These are phyloP conservation scores for Borostomias antarcticus DNA, from an alignment of 2,797 vertebrate species.

Conservation along the genomic window DNA sequence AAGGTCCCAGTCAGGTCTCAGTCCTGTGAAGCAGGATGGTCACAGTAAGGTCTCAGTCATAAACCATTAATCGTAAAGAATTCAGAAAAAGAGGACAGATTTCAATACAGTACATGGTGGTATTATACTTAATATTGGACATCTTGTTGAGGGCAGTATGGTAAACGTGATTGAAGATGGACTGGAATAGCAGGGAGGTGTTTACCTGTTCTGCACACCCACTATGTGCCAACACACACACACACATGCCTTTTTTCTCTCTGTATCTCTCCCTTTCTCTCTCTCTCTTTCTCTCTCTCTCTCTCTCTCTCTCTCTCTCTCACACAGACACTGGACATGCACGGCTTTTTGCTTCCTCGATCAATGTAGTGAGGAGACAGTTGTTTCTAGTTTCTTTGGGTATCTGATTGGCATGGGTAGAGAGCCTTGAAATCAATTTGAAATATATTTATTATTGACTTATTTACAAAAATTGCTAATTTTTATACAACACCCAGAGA, in stretches of 20 bases:
- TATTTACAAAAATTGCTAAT: background rate
- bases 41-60: background rate
- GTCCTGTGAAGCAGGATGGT: background rate
- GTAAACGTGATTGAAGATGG: background rate
- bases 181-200: background rate
- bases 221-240: background rate
- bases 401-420: slow-evolving; percentile 14
- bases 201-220: background rate
- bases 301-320: background rate
- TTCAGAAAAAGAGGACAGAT: background rate
- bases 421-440: background rate
- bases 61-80: background rate
- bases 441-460: background rate
- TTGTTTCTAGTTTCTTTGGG: no score
- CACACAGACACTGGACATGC: background rate
- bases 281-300: background rate
- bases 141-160: background rate
- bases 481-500: background rate
- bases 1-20: no score
- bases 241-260: background rate
- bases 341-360: slow-evolving; percentile 9
- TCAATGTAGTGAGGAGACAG: slow-evolving; percentile 1
- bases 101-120: background rate
- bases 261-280: background rate
- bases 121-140: background rate